Conservation (phyloP, 2,888 invertebrate species). For the Chloroclystis v-ata region DNA sequence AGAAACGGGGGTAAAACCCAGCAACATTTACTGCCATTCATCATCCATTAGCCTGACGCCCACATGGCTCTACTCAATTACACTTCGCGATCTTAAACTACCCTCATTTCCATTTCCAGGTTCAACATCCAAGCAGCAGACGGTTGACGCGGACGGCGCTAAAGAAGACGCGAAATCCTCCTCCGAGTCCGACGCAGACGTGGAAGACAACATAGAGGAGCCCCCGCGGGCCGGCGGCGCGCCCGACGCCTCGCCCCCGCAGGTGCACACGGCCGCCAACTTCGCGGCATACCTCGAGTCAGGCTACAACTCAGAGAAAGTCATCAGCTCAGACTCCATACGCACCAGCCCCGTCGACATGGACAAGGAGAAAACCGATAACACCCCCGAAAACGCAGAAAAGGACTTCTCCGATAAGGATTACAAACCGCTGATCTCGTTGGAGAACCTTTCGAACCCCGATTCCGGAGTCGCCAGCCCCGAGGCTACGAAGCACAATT, state of each 20-base stretch:
- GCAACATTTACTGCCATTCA: no score
- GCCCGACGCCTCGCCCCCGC: constrained; percentile 47
- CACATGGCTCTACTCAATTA: no score
- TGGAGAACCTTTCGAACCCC: constrained; percentile 68
- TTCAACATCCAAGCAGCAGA: constrained; percentile 56
- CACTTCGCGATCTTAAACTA: no score
- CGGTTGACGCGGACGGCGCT: constrained; percentile 49
- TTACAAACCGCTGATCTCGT: constrained; percentile 60
- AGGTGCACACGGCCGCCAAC: constrained; percentile 62
- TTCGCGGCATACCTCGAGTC: constrained; percentile 79
- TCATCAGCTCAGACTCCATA: constrained; percentile 68
- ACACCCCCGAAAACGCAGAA: constrained; percentile 76
- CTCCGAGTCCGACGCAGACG: constrained; percentile 87
- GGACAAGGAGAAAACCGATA: constrained; percentile 77
- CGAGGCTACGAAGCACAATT: constrained; percentile 76
- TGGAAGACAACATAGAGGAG: constrained; percentile 83
- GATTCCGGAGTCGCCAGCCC: constrained; percentile 78
- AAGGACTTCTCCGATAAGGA: constrained; percentile 74
- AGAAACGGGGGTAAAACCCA: no score
- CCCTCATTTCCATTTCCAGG: constrained; percentile 42
- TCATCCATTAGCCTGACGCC: no score
- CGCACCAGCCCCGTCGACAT: constrained; percentile 67
- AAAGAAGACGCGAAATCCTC: constrained; percentile 77
- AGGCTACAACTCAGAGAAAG: constrained; percentile 80
- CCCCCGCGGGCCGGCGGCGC: constrained; percentile 41